A percentile compares a stretch with the other conserved stretches of the same genome.
Evolutionary conservation across 2,888 invertebrate genomes (phyloP).

Genomic region (Amphipoea oculea): DNA sequence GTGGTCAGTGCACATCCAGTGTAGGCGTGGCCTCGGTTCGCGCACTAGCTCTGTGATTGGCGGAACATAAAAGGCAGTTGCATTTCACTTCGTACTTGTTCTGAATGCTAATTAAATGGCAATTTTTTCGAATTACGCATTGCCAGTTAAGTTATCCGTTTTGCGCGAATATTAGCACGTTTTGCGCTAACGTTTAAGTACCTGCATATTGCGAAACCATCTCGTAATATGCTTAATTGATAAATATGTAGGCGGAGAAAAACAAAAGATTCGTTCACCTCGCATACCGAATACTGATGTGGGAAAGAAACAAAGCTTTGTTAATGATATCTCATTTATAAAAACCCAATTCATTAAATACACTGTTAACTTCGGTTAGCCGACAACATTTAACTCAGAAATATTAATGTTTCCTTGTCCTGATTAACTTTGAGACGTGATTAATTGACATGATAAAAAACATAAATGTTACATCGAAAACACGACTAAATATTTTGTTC

Average conservation of each 20-base stretch:
- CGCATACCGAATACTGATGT: constrained; percentile 35
- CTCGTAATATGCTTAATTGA: constrained; percentile 20
- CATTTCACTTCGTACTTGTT: constrained; percentile 84
- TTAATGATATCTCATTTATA: constrained; percentile 25
- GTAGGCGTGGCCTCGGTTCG: constrained; percentile 84
- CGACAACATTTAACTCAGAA: constrained; percentile 18
- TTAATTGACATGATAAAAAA: constrained; percentile 36
- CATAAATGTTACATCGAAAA: constrained; percentile 36
- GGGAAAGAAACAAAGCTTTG: constrained; percentile 31
- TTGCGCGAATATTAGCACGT: constrained; percentile 58
- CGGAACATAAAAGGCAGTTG: constrained; percentile 80
- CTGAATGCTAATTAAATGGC: constrained; percentile 79
- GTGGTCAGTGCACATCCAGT: constrained; percentile 75
- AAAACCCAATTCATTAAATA: constrained; percentile 22
- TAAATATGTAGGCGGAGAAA: constrained; percentile 21
- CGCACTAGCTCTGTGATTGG: constrained; percentile 80
- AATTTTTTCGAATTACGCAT: constrained; percentile 69
- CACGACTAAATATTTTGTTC: constrained; percentile 34
- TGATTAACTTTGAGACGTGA: constrained; percentile 41
- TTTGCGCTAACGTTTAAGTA: constrained; percentile 43
- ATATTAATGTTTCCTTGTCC: constrained; percentile 47
- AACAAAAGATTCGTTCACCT: constrained; percentile 40
- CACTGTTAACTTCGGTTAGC: background rate
- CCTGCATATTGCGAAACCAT: constrained; percentile 50
- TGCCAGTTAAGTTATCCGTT: constrained; percentile 46